Conservation (phyloP, 2,113 vertebrate genomes). For the Syrrhaptes paradoxus region DNA sequence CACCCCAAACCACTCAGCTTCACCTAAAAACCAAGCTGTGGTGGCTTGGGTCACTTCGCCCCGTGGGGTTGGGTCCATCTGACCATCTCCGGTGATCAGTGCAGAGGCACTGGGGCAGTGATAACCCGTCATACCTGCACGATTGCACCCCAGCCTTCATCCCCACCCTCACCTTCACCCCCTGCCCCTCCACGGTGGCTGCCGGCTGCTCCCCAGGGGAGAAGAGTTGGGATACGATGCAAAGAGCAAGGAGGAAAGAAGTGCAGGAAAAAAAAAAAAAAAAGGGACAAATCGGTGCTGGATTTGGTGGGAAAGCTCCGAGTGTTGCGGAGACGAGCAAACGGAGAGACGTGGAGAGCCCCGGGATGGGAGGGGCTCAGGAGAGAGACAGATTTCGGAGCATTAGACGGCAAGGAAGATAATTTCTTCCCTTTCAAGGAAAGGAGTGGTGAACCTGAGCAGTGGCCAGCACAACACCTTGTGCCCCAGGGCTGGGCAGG, state of each 20-base stretch:
- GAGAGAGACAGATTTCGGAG: neutral
- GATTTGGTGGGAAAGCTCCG: neutral
- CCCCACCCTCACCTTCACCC: neutral
- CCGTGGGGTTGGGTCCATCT: neutral
- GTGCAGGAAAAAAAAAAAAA: fast-evolving
- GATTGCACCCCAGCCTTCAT: neutral
- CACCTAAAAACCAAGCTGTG: neutral
- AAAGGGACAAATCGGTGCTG: neutral
- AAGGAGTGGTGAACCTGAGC: neutral
- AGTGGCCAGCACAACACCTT: neutral
- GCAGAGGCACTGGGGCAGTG: neutral
- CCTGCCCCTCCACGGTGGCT: fast-evolving
- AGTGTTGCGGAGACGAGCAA: neutral
- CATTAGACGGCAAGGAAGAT: neutral
- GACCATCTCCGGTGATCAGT: neutral
- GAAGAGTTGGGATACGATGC: neutral
- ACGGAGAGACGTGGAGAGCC: neutral
- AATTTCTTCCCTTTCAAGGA: neutral
- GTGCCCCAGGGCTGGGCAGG: neutral
- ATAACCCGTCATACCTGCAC: neutral
- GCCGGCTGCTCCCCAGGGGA: neutral
- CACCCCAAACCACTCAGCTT: neutral
- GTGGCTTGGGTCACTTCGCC: neutral
- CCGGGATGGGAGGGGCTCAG: fast-evolving
- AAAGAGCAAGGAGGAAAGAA: neutral